phyloP scores from a whole-genome alignment of 2,888 invertebrate genomes.

The Dione vanillae region DNA sequence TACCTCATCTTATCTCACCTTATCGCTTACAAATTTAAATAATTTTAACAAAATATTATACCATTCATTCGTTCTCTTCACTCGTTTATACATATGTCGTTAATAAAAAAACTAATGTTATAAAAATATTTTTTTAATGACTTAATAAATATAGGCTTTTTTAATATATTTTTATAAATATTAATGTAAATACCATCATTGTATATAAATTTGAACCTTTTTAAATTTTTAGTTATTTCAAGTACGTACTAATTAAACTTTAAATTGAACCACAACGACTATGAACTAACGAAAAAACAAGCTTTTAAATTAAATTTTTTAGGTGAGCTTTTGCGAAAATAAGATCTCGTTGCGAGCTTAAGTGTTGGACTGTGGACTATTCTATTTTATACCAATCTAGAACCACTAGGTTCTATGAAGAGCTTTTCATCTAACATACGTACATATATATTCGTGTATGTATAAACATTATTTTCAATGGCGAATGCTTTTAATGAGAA shows the following conservation, averaged over 20 bases:
- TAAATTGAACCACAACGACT: no score
- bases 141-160: no score
- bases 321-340: conserved; percentile 13
- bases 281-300: background rate
- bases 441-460: background rate
- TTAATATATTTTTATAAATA: no score
- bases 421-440: conserved; percentile 15
- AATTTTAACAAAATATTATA: no score
- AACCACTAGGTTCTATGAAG: conserved; percentile 24
- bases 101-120: no score
- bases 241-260: background rate
- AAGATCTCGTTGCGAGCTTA: conserved; percentile 9
- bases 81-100: no score
- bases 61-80: no score
- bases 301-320: conserved; percentile 2
- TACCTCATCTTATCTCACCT: no score
- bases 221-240: background rate
- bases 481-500: conserved; percentile 41
- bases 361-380: conserved; percentile 18
- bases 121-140: no score
- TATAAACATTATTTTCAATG: conserved; percentile 28
- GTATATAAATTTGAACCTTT: background rate
- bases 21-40: no score
- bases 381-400: conserved; percentile 20
- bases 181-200: no score